These are phyloP conservation scores for Dexiosoma caninum DNA, from an alignment of 2,888 invertebrate species.

Conservation along the genomic window DNA sequence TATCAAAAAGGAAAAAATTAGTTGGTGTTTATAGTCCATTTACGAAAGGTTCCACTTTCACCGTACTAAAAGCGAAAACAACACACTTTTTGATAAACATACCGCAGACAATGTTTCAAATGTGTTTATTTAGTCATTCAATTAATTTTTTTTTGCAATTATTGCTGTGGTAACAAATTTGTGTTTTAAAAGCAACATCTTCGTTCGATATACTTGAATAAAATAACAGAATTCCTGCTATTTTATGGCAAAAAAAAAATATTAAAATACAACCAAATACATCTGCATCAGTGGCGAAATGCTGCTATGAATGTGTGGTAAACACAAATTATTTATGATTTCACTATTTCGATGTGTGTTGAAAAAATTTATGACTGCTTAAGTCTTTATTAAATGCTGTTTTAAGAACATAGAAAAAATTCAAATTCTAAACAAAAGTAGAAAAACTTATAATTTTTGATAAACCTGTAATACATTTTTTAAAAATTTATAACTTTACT, in stretches of 20 bases:
- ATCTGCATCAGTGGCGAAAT: neutral
- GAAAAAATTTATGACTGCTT: neutral
- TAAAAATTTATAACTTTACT: too few species aligned
- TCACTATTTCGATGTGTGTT: neutral
- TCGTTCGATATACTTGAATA: neutral
- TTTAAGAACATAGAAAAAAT: neutral
- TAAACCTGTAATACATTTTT: too few species aligned
- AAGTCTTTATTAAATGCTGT: constrained; percentile 1
- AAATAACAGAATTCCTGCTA: constrained; percentile 30
- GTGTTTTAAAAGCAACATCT: neutral
- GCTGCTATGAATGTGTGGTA: neutral
- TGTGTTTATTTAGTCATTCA: constrained; percentile 54
- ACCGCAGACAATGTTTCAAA: constrained; percentile 56
- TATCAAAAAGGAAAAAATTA: too few species aligned
- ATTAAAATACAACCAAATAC: neutral
- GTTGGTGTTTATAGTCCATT: too few species aligned
- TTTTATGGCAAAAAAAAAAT: constrained; percentile 29
- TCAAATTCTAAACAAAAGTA: neutral
- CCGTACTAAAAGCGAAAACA: neutral
- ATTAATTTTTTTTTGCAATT: constrained; percentile 34
- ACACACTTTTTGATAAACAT: constrained; percentile 24
- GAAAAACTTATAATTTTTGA: neutral
- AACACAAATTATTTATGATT: constrained; percentile 6
- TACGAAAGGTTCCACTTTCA: too few species aligned
- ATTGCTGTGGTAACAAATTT: constrained; percentile 44